Conservation (phyloP, 2,797 vertebrate genomes). For the Sebastiscus albofasciatus region DNA sequence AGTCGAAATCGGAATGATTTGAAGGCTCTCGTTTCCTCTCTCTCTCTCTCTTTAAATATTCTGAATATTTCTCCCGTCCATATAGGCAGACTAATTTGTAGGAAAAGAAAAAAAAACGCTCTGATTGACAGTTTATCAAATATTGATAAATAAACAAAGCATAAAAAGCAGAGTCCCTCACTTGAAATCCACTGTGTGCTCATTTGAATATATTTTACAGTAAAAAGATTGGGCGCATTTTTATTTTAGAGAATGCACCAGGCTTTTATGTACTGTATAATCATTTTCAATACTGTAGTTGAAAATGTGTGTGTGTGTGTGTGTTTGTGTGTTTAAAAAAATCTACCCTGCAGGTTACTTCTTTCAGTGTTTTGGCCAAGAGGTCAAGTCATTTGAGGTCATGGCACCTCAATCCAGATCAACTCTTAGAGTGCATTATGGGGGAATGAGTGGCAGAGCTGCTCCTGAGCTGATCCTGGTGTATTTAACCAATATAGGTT, state of each 20-base stretch:
- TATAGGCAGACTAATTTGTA: conserved; percentile 41
- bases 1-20: conserved; percentile 81
- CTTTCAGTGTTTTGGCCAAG: not conserved
- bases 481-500: conserved; percentile 23
- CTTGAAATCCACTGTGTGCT: not conserved
- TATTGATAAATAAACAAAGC: conserved; percentile 46
- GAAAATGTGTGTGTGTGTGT: not conserved
- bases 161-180: conserved; percentile 5
- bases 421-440: conserved; percentile 46
- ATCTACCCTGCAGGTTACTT: not conserved
- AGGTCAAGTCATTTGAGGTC: conserved; percentile 44
- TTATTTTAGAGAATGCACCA: not conserved
- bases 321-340: not conserved
- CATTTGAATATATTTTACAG: conserved; percentile 24
- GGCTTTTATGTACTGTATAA: not conserved
- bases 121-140: conserved; percentile 58
- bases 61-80: conserved; percentile 32
- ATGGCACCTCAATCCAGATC: conserved; percentile 19
- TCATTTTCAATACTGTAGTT: not conserved
- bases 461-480: conserved; percentile 19
- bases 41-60: conserved; percentile 23
- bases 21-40: conserved; percentile 58
- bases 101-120: conserved; percentile 11
- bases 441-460: conserved; percentile 25
- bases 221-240: conserved; percentile 10